Evolutionary conservation across 1,140 invertebrate species (phyloP).

Genomic region (Dysdera silvatica): DNA sequence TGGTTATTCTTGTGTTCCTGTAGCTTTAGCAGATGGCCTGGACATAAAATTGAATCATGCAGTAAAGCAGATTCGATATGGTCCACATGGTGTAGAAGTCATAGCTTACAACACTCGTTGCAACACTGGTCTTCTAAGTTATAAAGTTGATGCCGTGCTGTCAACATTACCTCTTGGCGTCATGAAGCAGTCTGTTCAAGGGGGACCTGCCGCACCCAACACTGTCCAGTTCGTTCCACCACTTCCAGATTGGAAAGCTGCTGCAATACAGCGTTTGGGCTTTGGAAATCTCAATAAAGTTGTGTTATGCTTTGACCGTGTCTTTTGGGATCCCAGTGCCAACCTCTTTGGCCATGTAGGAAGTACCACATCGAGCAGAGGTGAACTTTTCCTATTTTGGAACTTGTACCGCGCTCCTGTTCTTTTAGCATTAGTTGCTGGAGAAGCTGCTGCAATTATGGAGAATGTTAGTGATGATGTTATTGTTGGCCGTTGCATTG

Average conservation of each 20-base stretch:
- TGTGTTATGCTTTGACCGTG: constrained; percentile 89
- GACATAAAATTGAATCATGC: constrained; percentile 80
- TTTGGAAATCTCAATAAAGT: constrained; percentile 94
- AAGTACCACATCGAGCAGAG: constrained; percentile 82
- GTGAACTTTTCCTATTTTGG: constrained; percentile 95
- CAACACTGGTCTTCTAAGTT: constrained; percentile 49
- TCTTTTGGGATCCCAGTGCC: constrained; percentile 93
- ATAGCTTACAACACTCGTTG: constrained; percentile 49
- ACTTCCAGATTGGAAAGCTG: constrained; percentile 87
- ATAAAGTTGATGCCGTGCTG: constrained; percentile 82
- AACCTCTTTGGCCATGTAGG: constrained; percentile 96
- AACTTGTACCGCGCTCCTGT: constrained; percentile 94
- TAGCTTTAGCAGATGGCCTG: constrained; percentile 83
- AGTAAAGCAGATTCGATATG: not conserved
- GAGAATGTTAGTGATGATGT: constrained; percentile 96
- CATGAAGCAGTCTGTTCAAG: constrained; percentile 65
- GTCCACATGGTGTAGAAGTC: constrained; percentile 40
- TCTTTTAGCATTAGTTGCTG: constrained; percentile 86
- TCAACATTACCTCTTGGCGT: constrained; percentile 95
- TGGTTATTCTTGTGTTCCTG: constrained; percentile 92
- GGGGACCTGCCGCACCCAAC: constrained; percentile 47
- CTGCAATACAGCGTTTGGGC: constrained; percentile 84
- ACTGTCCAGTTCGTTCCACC: constrained; percentile 86
- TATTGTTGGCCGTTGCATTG: constrained; percentile 87
- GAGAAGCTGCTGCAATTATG: constrained; percentile 92